These are phyloP conservation scores for Condylura cristata DNA, from an alignment of 2,113 vertebrate genomes.

Conservation along the genomic window DNA sequence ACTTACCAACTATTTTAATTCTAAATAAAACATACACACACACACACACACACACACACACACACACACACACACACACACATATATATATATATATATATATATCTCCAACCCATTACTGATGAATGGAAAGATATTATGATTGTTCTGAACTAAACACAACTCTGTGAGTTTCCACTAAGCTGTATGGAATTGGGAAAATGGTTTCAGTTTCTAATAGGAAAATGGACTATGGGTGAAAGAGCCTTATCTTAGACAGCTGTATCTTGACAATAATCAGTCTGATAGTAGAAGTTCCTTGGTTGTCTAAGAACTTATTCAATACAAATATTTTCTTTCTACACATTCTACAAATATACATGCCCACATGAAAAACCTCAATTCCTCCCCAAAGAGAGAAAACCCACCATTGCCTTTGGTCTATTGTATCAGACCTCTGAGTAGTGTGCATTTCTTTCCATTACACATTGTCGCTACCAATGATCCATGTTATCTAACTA, in stretches of 20 bases:
- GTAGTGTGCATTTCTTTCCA: not conserved
- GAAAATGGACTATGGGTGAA: not conserved
- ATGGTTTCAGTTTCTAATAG: not conserved
- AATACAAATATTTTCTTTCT: not conserved
- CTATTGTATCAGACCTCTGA: not conserved
- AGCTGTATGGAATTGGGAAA: not conserved
- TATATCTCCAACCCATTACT: not conserved
- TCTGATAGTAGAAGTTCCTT: not conserved
- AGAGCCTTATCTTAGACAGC: not conserved
- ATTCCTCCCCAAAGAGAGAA: not conserved
- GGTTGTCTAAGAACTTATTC: not conserved
- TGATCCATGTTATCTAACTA: not conserved
- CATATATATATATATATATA: too few relatives aligned
- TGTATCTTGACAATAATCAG: not conserved
- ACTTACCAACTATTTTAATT: not conserved
- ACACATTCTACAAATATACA: not conserved
- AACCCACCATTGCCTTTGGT: not conserved
- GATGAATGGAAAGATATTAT: not conserved
- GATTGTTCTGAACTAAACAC: not conserved
- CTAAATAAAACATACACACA: too few relatives aligned
- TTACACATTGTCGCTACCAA: not conserved
- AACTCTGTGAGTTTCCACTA: not conserved
- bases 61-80: too few relatives aligned
- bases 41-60: too few relatives aligned
- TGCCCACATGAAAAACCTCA: not conserved